Evolutionary conservation across 2,797 vertebrate genomes (phyloP), one percentile per base, ranked within the genome.

Genomic region (Hippopotamyrus pictus): DNA sequence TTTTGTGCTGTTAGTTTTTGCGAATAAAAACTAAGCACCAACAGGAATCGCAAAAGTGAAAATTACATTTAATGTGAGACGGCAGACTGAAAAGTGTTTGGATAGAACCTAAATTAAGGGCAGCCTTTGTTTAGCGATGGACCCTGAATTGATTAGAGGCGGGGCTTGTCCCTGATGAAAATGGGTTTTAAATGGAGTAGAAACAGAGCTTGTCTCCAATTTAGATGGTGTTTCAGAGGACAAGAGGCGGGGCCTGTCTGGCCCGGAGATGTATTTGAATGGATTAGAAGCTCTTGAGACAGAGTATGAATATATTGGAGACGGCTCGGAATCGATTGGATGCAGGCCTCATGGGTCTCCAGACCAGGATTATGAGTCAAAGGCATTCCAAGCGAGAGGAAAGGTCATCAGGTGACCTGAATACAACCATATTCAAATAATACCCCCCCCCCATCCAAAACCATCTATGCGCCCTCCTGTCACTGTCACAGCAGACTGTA

Each of bases 221-320:
- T 82, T 46, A 82, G 76, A 82, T 82, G 76, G 19, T 46, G 14
- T 46, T 82, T 82, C 37, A 82, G 76, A 46, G 29, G 76, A 82
- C 76, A 22, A 82, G 76, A 82, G 76, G 76, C 41, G 76, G 76
- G 76, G 41, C 76, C 76, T 46, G 76, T 82, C 76, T 41, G 41
- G 37, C 17, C 76, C 41, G 1, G 76, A 82, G 76, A 46, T 82
- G 37, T 46, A 82, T 46, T 82, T 82, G 19, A 82, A 82, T 82
- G 41, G 76, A 82, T 82, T 82, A 82, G 76, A 82, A 41, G 76
- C 76, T 82, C 37, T 19, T 1, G 76, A 82, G 65, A 37, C 65
- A 73, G 76, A 46, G 76, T 82, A 46, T 82, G 76, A 82, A 82
- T 82, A 82, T 82, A 82, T 82, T 82, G 76, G 76, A n/a, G 76